Percentiles rank a stretch among this genome's conserved stretches.
Conservation (phyloP, 1,140 invertebrate genomes). For the Carcinoscorpius rotundicauda region DNA sequence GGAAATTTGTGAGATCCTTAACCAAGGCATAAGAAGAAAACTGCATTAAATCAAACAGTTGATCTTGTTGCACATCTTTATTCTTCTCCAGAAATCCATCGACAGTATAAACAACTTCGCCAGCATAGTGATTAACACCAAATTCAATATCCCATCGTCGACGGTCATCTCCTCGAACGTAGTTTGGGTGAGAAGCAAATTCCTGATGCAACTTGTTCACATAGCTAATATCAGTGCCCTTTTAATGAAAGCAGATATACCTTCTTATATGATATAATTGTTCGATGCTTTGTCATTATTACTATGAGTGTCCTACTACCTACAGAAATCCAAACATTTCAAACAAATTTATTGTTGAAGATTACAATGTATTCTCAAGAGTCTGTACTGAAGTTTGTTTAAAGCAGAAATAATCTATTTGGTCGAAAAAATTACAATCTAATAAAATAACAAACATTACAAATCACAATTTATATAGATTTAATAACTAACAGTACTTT, state of each 20-base stretch:
- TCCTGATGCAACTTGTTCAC: conserved; percentile 79
- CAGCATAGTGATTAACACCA: conserved; percentile 87
- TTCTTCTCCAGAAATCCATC: conserved; percentile 97
- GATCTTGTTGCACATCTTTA: conserved; percentile 84
- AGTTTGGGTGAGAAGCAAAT: conserved; percentile 71
- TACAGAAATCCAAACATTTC: no score
- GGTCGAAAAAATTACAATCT: no score
- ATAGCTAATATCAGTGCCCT: conserved; percentile 77
- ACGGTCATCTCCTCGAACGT: conserved; percentile 74
- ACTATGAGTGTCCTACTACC: no score
- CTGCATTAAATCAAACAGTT: conserved; percentile 84
- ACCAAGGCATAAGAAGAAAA: conserved; percentile 76
- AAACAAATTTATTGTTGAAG: no score
- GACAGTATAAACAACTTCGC: conserved; percentile 79
- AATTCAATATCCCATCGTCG: conserved; percentile 84
- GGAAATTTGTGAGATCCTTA: conserved; percentile 70
- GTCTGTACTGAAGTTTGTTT: no score
- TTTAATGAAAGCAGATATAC: conserved; percentile 12
- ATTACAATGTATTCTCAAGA: no score
- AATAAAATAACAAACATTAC: no score
- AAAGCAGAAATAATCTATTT: no score
- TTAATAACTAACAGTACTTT: no score
- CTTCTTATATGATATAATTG: no score
- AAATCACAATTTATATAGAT: no score
- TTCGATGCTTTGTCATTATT: no score